These are phyloP conservation scores for Hypsopygia costalis DNA, from an alignment of 2,888 invertebrate genomes.

Conservation along the genomic window DNA sequence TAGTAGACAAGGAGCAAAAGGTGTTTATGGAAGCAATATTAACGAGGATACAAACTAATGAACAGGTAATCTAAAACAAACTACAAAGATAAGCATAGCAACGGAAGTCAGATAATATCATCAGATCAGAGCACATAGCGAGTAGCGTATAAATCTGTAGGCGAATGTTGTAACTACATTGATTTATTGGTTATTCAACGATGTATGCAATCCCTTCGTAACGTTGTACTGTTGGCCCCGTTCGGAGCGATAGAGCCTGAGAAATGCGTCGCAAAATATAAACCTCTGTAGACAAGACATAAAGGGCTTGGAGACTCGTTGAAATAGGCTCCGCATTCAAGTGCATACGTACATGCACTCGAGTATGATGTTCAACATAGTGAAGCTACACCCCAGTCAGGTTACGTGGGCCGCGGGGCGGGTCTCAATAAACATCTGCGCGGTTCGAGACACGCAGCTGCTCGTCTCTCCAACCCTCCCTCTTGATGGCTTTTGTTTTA, in stretches of 20 bases:
- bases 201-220: no score
- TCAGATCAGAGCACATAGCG: background rate
- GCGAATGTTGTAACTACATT: constrained; percentile 3
- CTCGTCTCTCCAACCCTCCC: constrained; percentile 33
- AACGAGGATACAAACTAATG: background rate
- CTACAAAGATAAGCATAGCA: background rate
- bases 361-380: background rate
- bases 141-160: constrained; percentile 1
- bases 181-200: background rate
- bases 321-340: background rate
- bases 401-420: constrained; percentile 22
- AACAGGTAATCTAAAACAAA: background rate
- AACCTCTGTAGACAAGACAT: background rate
- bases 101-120: background rate
- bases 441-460: constrained; percentile 46
- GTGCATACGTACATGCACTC: background rate
- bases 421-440: constrained; percentile 45
- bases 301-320: background rate
- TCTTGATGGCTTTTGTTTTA: constrained; percentile 41
- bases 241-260: background rate
- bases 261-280: background rate
- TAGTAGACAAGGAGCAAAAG: background rate
- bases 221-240: background rate
- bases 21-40: background rate
- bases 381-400: constrained; percentile 1